Evolutionary conservation across 2,888 invertebrate species (phyloP).

Genomic region (Xanthia icteritia): DNA sequence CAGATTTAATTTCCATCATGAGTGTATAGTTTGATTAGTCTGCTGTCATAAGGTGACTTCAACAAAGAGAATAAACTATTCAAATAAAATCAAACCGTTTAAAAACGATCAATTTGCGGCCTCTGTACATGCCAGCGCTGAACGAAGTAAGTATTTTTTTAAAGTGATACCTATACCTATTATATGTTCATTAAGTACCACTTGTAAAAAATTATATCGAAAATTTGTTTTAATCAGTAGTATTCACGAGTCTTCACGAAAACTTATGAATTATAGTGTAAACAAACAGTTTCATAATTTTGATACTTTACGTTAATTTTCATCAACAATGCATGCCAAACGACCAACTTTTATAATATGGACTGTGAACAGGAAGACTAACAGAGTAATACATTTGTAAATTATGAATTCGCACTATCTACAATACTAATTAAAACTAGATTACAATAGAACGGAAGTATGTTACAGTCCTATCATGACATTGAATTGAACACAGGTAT

Average conservation of each 20-base stretch:
- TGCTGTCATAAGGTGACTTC: neutral
- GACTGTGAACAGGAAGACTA: slow-evolving; percentile 8
- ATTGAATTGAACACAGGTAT: slow-evolving; percentile 35
- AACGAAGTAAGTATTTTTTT: neutral
- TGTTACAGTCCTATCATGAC: slow-evolving; percentile 30
- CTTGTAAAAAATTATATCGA: neutral
- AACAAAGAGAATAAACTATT: neutral
- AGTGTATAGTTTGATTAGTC: neutral
- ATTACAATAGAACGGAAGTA: slow-evolving; percentile 54
- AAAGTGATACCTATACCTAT: no score
- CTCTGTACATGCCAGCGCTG: neutral
- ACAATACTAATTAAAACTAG: slow-evolving; percentile 41
- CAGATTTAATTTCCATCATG: slow-evolving; percentile 11
- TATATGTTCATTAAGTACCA: neutral
- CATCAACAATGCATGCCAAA: neutral
- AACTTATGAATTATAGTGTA: neutral
- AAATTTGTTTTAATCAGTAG: neutral
- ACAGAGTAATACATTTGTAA: slow-evolving; percentile 14
- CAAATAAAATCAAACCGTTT: neutral
- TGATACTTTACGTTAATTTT: slow-evolving; percentile 11
- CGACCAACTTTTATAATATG: neutral
- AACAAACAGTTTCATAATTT: slow-evolving; percentile 21
- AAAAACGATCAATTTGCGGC: neutral
- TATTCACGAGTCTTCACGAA: neutral
- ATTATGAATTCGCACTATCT: slow-evolving; percentile 38